Conservation (phyloP, 2,888 invertebrate species). For the Athrips mouffetella region DNA sequence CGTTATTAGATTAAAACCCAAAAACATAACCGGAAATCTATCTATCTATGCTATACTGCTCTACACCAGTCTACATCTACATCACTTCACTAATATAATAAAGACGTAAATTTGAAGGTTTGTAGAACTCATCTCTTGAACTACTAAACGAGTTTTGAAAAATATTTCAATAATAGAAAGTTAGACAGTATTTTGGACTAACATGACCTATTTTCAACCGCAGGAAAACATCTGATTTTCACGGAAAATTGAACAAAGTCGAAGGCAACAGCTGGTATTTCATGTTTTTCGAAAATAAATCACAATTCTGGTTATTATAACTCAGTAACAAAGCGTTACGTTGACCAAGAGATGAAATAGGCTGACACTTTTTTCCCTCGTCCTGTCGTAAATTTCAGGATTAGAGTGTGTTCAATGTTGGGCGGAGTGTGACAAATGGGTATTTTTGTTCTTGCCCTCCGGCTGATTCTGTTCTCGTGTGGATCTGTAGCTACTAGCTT, state of each 20-base stretch:
- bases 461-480: constrained; percentile 85
- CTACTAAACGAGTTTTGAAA: too few relatives aligned
- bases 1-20: too few relatives aligned
- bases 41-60: too few relatives aligned
- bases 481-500: not conserved
- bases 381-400: constrained; percentile 44
- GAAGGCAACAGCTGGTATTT: not conserved
- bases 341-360: constrained; percentile 28
- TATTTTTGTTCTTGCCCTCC: constrained; percentile 63
- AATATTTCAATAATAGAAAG: too few relatives aligned
- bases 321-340: constrained; percentile 7
- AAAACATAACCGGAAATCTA: too few relatives aligned
- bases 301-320: not conserved
- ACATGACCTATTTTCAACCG: too few relatives aligned
- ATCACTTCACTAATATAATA: too few relatives aligned
- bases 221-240: too few relatives aligned
- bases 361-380: constrained; percentile 23
- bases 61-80: too few relatives aligned
- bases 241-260: not conserved
- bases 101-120: too few relatives aligned
- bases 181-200: too few relatives aligned
- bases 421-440: constrained; percentile 42
- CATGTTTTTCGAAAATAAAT: not conserved
- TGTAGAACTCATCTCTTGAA: too few relatives aligned
- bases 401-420: constrained; percentile 28